Evolutionary conservation across 2,888 invertebrate species (phyloP).

Genomic region (Tineola bisselliella): DNA sequence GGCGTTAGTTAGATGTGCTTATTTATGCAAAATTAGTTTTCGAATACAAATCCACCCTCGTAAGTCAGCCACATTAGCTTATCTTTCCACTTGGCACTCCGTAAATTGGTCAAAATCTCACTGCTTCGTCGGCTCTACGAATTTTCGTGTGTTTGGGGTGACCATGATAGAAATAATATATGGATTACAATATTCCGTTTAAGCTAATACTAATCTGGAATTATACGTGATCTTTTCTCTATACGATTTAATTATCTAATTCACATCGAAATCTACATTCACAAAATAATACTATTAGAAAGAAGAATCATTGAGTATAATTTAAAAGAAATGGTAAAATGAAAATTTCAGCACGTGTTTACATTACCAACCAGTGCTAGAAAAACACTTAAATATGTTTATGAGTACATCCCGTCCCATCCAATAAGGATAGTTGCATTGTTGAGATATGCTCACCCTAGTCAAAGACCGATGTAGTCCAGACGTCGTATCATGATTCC

Average conservation of each 20-base stretch:
- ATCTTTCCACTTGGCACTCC: conserved; percentile 67
- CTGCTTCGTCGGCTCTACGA: conserved; percentile 44
- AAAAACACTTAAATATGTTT: no score
- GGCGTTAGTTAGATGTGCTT: conserved; percentile 14
- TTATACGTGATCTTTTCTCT: no score
- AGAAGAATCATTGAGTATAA: no score
- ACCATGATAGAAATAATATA: background rate
- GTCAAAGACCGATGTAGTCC: conserved; percentile 13
- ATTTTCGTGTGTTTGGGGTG: conserved; percentile 3
- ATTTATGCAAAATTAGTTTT: conserved; percentile 61
- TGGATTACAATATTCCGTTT: background rate
- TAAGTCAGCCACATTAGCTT: conserved; percentile 54
- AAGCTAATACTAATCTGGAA: no score
- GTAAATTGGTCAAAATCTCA: conserved; percentile 68
- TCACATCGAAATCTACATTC: no score
- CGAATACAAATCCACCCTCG: conserved; percentile 46
- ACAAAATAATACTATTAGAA: no score
- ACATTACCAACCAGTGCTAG: no score
- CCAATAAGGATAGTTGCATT: no score
- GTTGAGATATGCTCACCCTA: conserved; percentile 31
- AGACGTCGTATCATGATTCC: conserved; percentile 8
- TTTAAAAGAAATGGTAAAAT: no score
- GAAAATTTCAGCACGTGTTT: no score
- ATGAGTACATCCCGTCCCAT: no score
- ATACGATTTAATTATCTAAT: no score